Conservation (phyloP, 2,797 vertebrate species). For the Pseudochaenichthys georgianus region DNA sequence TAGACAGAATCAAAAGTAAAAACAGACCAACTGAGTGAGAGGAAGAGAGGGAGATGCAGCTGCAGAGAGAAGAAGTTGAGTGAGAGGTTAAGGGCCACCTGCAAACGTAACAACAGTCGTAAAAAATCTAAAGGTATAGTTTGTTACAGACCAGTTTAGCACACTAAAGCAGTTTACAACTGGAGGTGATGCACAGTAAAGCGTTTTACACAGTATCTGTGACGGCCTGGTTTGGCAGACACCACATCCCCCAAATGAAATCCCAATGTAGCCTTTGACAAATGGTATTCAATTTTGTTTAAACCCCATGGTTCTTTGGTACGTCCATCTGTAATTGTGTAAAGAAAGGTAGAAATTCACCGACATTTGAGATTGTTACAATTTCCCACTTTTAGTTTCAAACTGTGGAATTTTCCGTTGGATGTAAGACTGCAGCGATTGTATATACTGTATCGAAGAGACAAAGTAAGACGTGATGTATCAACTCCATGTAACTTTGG, state of each 20-base stretch:
- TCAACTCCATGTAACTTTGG: neutral
- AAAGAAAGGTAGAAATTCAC: neutral
- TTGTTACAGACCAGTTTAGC: constrained; percentile 72
- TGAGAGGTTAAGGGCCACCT: constrained; percentile 66
- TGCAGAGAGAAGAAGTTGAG: constrained; percentile 46
- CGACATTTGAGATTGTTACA: neutral
- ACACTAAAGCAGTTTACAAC: constrained; percentile 68
- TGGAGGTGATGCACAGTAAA: constrained; percentile 57
- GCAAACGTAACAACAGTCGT: constrained; percentile 62
- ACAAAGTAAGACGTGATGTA: neutral
- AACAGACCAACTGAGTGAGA: constrained; percentile 15
- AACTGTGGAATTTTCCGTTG: neutral
- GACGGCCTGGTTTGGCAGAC: constrained; percentile 52
- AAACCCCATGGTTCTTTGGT: neutral
- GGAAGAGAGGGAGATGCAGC: constrained; percentile 1
- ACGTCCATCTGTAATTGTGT: neutral
- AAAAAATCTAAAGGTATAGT: constrained; percentile 63
- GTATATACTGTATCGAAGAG: neutral
- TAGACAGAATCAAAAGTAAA: constrained; percentile 13
- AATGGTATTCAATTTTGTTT: neutral
- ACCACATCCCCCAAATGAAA: constrained; percentile 12
- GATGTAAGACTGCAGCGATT: neutral
- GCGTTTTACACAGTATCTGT: constrained; percentile 51
- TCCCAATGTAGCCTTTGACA: constrained; percentile 7
- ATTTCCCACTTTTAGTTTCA: neutral